Percentiles rank a stretch among this genome's conserved stretches.
These are phyloP conservation scores for Oscheius sp. DNA, from an alignment of 1,140 invertebrate species.

Conservation along the genomic window DNA sequence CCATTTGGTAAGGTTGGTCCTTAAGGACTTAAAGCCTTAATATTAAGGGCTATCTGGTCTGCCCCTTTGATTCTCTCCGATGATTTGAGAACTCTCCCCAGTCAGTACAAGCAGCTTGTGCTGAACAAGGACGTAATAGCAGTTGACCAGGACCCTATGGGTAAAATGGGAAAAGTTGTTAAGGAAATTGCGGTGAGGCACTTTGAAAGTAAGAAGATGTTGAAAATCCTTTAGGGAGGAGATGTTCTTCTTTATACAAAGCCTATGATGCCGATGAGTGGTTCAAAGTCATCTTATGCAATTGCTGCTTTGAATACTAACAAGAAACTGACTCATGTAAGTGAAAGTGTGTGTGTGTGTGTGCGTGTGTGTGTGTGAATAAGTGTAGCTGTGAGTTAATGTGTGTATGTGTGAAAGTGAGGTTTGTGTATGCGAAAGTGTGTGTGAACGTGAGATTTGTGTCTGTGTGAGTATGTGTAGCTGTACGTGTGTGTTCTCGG, in stretches of 20 bases:
- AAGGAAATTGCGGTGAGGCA: slow-evolving; percentile 43
- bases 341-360: too few relatives aligned
- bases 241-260: slow-evolving; percentile 47
- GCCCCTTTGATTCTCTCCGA: slow-evolving; percentile 94
- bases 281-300: slow-evolving; percentile 35
- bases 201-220: neutral
- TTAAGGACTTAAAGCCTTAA: too few relatives aligned
- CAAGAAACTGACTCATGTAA: neutral
- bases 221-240: slow-evolving; percentile 40
- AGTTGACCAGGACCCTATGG: slow-evolving; percentile 90
- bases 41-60: slow-evolving; percentile 87
- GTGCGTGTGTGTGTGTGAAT: too few relatives aligned
- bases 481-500: too few relatives aligned
- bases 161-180: slow-evolving; percentile 67
- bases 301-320: slow-evolving; percentile 44
- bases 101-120: slow-evolving; percentile 86
- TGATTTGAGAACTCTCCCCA: slow-evolving; percentile 81
- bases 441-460: neutral
- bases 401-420: too few relatives aligned
- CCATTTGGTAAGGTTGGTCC: too few relatives aligned
- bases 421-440: neutral
- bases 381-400: too few relatives aligned
- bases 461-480: too few relatives aligned
- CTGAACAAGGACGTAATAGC: slow-evolving; percentile 89
- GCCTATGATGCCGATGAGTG: slow-evolving; percentile 45